phyloP scores from a whole-genome alignment of 2,888 invertebrate species.

The Synanthedon andrenaeformis region DNA sequence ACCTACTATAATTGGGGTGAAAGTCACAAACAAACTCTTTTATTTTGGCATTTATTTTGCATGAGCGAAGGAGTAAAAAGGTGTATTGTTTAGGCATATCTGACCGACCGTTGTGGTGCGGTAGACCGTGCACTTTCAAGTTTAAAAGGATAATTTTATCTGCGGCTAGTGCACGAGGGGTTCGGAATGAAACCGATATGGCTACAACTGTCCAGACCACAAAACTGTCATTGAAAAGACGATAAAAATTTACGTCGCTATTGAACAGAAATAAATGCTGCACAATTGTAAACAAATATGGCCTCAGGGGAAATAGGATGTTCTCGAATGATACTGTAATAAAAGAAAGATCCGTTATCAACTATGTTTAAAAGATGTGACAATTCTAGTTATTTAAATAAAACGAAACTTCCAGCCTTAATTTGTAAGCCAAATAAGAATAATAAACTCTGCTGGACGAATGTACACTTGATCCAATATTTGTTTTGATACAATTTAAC shows the following conservation, averaged over 20 bases:
- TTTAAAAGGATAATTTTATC: constrained; percentile 59
- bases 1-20: constrained; percentile 5
- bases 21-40: constrained; percentile 17
- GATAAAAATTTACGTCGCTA: not conserved
- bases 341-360: constrained; percentile 1
- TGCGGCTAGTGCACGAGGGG: constrained; percentile 16
- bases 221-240: constrained; percentile 11
- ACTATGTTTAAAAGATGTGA: not conserved
- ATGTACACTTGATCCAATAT: constrained; percentile 63
- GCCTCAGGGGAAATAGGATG: not conserved
- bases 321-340: constrained; percentile 2
- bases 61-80: constrained; percentile 47
- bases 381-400: constrained; percentile 19
- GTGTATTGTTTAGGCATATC: constrained; percentile 35
- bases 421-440: constrained; percentile 53
- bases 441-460: constrained; percentile 50
- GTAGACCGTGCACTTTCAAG: constrained; percentile 43
- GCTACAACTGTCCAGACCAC: constrained; percentile 19
- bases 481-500: constrained; percentile 60
- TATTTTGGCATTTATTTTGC: constrained; percentile 52
- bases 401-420: constrained; percentile 48
- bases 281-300: not conserved
- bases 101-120: constrained; percentile 51
- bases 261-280: not conserved
- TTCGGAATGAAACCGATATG: constrained; percentile 26